Conservation (phyloP, 2,113 vertebrate genomes). For the Notarius quadriscutis region DNA sequence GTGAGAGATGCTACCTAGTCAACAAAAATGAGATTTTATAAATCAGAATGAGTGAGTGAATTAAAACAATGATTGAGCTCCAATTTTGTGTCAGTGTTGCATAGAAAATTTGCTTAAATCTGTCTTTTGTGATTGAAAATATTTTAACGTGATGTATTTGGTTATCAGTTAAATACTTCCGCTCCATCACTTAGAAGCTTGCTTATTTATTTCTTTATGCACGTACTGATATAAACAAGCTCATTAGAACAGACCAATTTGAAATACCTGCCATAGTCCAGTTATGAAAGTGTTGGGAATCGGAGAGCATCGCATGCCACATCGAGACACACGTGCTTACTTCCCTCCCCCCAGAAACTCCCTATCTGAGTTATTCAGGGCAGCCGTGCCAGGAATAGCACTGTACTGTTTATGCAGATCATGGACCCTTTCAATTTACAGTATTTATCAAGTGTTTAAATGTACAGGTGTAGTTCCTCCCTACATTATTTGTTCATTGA, state of each 20-base stretch:
- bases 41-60: background rate
- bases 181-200: background rate
- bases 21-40: background rate
- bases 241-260: conserved; percentile 5
- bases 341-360: conserved; percentile 55
- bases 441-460: conserved; percentile 26
- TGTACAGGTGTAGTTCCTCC: conserved; percentile 27
- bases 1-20: background rate
- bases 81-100: background rate
- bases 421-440: conserved; percentile 28
- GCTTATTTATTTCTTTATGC: background rate
- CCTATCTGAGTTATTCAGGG: conserved; percentile 56
- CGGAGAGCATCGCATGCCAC: conserved; percentile 51
- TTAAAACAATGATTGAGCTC: background rate
- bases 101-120: background rate
- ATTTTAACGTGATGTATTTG: background rate
- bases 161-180: background rate
- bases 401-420: conserved; percentile 54
- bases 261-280: conserved; percentile 36
- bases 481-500: background rate
- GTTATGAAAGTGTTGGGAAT: conserved; percentile 39
- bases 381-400: conserved; percentile 57
- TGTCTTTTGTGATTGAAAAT: background rate
- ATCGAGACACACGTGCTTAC: conserved; percentile 48
- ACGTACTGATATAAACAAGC: conserved; percentile 4